These are phyloP conservation scores for Nothura maculosa DNA, from an alignment of 2,797 vertebrate species.

Conservation along the genomic window DNA sequence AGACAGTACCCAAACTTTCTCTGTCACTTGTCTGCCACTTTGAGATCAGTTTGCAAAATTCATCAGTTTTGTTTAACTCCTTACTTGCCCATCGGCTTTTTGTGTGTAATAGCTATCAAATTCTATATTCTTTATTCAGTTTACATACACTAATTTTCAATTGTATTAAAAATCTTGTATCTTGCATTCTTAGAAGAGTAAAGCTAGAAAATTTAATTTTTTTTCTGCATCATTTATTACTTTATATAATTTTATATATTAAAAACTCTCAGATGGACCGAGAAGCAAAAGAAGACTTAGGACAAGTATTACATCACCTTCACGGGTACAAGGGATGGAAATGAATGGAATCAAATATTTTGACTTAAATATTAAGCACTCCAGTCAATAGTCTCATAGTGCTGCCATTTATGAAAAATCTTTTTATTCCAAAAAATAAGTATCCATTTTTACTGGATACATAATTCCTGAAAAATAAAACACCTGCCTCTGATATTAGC, in stretches of 20 bases:
- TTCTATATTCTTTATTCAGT: neutral
- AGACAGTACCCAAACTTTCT: too few species aligned
- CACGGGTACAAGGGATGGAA: neutral
- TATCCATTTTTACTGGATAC: neutral
- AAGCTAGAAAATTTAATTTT: neutral
- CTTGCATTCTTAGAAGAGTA: neutral
- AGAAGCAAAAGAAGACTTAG: neutral
- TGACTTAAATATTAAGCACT: neutral
- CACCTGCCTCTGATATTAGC: neutral
- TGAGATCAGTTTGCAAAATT: too few species aligned
- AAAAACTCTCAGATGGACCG: neutral
- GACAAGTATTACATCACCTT: neutral
- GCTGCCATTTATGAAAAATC: fast-evolving
- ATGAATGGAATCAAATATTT: neutral
- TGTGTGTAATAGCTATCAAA: neutral
- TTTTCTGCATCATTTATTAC: neutral
- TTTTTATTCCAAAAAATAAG: neutral
- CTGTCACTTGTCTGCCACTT: too few species aligned
- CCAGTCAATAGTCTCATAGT: neutral
- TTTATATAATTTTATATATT: neutral
- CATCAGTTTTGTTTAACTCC: too few species aligned
- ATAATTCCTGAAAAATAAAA: neutral
- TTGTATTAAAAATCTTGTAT: neutral
- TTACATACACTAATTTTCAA: neutral
- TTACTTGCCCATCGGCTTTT: neutral